These are phyloP conservation scores for Sula dactylatra DNA, from an alignment of 2,113 vertebrate genomes.

Conservation along the genomic window DNA sequence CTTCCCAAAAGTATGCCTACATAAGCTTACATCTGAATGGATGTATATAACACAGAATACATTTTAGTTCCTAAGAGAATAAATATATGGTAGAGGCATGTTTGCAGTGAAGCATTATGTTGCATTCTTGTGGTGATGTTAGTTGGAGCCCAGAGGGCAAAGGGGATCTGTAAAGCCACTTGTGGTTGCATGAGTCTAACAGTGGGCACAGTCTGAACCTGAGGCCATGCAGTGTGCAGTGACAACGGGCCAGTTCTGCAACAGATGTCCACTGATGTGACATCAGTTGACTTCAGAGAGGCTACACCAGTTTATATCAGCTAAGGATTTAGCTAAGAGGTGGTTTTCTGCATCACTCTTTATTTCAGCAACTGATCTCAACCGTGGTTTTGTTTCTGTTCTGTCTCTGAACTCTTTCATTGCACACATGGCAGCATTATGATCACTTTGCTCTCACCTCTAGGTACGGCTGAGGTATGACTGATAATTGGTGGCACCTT, in stretches of 20 bases:
- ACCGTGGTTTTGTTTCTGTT: not conserved
- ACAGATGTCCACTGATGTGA: not conserved
- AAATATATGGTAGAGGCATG: not conserved
- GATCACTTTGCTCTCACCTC: not conserved
- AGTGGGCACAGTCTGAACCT: not conserved
- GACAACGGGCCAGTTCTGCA: not conserved
- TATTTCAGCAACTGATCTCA: not conserved
- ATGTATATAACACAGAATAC: not conserved
- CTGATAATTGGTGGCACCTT: not conserved
- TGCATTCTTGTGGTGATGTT: not conserved
- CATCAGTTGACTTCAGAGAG: not conserved
- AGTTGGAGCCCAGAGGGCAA: not conserved
- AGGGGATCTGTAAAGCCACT: not conserved
- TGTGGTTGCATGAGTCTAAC: not conserved
- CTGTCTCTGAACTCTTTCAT: not conserved
- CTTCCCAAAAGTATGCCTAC: not conserved
- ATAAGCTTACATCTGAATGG: not conserved
- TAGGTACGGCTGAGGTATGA: not conserved
- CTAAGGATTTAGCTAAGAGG: not conserved
- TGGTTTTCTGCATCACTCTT: not conserved
- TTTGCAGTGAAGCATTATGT: not conserved
- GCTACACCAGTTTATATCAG: not conserved
- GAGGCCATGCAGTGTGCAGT: not conserved
- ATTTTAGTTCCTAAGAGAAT: not conserved
- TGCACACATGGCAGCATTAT: not conserved